phyloP scores from a whole-genome alignment of 2,888 invertebrate species.

The Mantis religiosa region DNA sequence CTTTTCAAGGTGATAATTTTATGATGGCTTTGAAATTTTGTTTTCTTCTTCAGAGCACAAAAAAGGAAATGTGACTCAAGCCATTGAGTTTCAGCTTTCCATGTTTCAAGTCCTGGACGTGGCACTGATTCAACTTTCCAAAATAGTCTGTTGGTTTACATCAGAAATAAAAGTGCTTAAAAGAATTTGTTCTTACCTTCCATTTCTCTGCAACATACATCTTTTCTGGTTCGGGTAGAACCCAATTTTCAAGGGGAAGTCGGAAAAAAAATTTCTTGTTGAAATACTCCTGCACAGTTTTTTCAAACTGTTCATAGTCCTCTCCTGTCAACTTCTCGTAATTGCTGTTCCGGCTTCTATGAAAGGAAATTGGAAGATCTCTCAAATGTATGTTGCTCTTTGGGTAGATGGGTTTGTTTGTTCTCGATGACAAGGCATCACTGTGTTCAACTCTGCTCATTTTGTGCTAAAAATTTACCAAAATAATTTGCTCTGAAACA shows the following conservation, averaged over 20 bases:
- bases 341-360: not conserved
- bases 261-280: conserved; percentile 28
- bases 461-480: not conserved
- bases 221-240: conserved; percentile 39
- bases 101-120: too few relatives aligned
- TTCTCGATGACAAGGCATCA: not conserved
- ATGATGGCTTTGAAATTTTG: too few relatives aligned
- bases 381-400: not conserved
- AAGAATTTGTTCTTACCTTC: conserved; percentile 34
- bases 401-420: not conserved
- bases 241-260: conserved; percentile 22
- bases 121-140: too few relatives aligned
- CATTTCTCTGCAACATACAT: conserved; percentile 46
- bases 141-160: too few relatives aligned
- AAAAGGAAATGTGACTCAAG: too few relatives aligned
- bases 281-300: conserved; percentile 19
- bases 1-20: too few relatives aligned
- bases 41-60: too few relatives aligned
- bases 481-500: not conserved
- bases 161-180: not conserved
- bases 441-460: not conserved
- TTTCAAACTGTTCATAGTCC: conserved; percentile 16
- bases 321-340: conserved; percentile 9
- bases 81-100: too few relatives aligned
- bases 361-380: conserved; percentile 13